A percentile compares a stretch with the other conserved stretches of the same genome.
These are phyloP conservation scores for Magallana gigas DNA, from an alignment of 1,140 invertebrate genomes.

Conservation along the genomic window DNA sequence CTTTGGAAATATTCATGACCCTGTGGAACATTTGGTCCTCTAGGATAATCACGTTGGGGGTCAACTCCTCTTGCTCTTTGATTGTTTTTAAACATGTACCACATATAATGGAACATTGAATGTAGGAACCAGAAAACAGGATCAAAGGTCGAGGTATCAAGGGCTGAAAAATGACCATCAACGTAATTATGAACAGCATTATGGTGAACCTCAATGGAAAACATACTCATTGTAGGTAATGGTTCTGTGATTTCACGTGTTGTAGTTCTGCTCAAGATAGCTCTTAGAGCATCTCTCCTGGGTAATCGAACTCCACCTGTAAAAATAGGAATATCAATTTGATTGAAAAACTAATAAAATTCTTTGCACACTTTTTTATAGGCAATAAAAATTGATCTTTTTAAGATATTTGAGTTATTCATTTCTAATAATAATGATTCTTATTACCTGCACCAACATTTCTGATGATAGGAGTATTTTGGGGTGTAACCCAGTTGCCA, in stretches of 20 bases:
- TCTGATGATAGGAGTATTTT: constrained; percentile 53
- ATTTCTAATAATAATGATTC: too few species aligned
- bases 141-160: constrained; percentile 1
- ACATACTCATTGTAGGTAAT: constrained; percentile 3
- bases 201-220: constrained; percentile 51
- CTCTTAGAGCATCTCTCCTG: not conserved
- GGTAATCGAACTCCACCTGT: not conserved
- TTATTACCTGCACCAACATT: constrained; percentile 42
- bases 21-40: not conserved
- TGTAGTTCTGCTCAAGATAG: constrained; percentile 38
- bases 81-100: constrained; percentile 32
- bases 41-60: constrained; percentile 23
- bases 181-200: constrained; percentile 34
- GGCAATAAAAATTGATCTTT: too few species aligned
- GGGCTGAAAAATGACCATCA: not conserved
- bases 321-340: not conserved
- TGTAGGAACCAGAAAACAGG: constrained; percentile 65
- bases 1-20: too few species aligned
- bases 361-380: too few species aligned
- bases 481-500: constrained; percentile 61
- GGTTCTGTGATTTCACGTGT: constrained; percentile 11
- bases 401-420: too few species aligned
- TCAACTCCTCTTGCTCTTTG: constrained; percentile 27
- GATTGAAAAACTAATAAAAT: too few species aligned
- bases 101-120: constrained; percentile 65